phyloP scores from a whole-genome alignment of 1,140 invertebrate genomes.

The Scaptomyza montana region DNA sequence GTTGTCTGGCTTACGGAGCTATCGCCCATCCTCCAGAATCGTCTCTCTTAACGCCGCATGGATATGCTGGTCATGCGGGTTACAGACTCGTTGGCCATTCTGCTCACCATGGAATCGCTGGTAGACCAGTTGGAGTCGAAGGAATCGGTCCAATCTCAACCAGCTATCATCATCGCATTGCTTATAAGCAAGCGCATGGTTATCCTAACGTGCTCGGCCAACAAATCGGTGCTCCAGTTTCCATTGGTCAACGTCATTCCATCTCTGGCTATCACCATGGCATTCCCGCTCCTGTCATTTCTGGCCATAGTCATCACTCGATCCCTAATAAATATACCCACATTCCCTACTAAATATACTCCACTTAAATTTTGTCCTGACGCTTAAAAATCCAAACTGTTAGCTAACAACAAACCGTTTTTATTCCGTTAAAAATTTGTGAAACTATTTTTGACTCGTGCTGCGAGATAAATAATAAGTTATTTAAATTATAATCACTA shows the following conservation, averaged over 20 bases:
- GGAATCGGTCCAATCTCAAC: neutral
- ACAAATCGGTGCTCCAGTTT: neutral
- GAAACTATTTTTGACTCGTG: neutral
- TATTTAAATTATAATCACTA: neutral
- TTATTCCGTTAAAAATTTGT: too few relatives aligned
- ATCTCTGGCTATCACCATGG: constrained; percentile 5
- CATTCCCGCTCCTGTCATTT: neutral
- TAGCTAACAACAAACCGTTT: neutral
- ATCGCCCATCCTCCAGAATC: constrained; percentile 1
- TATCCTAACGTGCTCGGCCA: neutral
- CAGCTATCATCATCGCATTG: neutral
- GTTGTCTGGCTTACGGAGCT: constrained; percentile 19
- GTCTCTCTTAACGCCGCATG: neutral
- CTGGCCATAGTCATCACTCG: neutral
- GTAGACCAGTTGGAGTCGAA: too few relatives aligned
- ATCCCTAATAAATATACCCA: neutral
- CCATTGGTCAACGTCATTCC: neutral
- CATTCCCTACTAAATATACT: constrained; percentile 4
- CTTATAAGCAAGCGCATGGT: neutral
- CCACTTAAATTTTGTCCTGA: neutral
- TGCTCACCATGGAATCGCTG: neutral
- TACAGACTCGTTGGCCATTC: neutral
- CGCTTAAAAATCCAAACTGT: neutral
- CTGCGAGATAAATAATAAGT: neutral
- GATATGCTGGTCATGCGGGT: neutral